Percentiles rank a stretch among this genome's conserved stretches.
Conservation (phyloP, 2,888 invertebrate genomes). For the Callyntrura sp. region DNA sequence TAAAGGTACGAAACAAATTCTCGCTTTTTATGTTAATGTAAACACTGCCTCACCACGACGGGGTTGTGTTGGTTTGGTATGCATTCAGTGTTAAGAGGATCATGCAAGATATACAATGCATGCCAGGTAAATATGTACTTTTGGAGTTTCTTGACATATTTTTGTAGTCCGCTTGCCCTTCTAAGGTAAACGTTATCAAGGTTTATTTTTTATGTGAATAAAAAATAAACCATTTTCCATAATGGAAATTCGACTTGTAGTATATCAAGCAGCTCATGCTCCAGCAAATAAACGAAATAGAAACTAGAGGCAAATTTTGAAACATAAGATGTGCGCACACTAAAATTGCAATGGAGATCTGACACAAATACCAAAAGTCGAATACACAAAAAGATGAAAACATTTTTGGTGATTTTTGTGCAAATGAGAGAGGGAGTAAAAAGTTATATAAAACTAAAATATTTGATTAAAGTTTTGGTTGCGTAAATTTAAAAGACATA, state of each 20-base stretch:
- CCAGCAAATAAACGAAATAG: no score
- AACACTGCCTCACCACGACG: no score
- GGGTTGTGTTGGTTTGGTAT: no score
- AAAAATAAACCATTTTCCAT: no score
- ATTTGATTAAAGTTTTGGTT: neutral
- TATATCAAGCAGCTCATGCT: no score
- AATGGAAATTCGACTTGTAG: no score
- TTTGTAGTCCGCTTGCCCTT: neutral
- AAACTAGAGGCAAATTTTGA: neutral
- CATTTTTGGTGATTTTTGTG: no score
- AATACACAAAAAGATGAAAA: neutral
- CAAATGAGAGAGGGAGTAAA: neutral
- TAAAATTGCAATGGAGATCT: no score
- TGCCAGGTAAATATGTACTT: no score
- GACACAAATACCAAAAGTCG: no score
- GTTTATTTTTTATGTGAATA: neutral
- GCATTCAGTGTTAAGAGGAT: no score
- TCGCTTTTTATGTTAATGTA: conserved; percentile 52
- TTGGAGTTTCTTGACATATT: neutral
- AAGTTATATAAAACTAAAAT: neutral
- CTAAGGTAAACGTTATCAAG: neutral
- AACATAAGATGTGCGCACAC: neutral
- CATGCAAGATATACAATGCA: no score
- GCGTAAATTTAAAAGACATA: conserved; percentile 22
- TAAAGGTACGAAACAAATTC: conserved; percentile 35